Percentiles rank a stretch among this genome's conserved stretches.
phyloP scores from a whole-genome alignment of 1,140 invertebrate species.

The Popillia japonica region DNA sequence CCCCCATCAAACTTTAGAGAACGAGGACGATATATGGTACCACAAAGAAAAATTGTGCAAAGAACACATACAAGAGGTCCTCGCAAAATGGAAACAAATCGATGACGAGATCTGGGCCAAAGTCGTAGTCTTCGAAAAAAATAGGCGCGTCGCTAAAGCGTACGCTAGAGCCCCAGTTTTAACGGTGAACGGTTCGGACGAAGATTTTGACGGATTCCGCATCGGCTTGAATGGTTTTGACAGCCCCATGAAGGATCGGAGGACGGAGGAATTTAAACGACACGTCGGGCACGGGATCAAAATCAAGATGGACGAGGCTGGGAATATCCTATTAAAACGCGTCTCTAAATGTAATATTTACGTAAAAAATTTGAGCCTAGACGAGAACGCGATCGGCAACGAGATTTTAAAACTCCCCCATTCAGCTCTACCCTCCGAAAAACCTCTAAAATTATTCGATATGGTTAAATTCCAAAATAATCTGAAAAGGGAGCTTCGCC shows the following conservation, averaged over 20 bases:
- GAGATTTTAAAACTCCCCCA: conserved; percentile 86
- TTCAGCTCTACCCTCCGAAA: conserved; percentile 85
- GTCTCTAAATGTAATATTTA: conserved; percentile 89
- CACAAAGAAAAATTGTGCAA: conserved; percentile 75
- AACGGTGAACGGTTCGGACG: conserved; percentile 79
- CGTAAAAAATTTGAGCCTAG: conserved; percentile 81
- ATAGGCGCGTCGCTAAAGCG: conserved; percentile 78
- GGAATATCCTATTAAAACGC: conserved; percentile 90
- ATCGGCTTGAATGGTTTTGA: conserved; percentile 73
- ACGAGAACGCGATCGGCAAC: conserved; percentile 86
- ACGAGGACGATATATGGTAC: conserved; percentile 78
- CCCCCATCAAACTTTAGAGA: conserved; percentile 66
- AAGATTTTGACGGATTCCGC: conserved; percentile 76
- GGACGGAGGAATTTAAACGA: conserved; percentile 88
- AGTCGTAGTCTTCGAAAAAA: conserved; percentile 79
- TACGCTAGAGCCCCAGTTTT: conserved; percentile 78
- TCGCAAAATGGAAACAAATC: conserved; percentile 80
- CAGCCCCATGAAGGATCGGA: conserved; percentile 88
- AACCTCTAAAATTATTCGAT: conserved; percentile 89
- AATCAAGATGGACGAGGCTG: conserved; percentile 93
- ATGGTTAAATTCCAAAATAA: conserved; percentile 96
- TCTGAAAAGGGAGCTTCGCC: conserved; percentile 81
- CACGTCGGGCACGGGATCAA: conserved; percentile 91
- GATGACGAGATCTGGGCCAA: conserved; percentile 86
- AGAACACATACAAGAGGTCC: conserved; percentile 81